Evolutionary conservation across 2,113 vertebrate genomes (phyloP), one percentile per base, ranked within the genome.

Genomic region (Connochaetes taurinus): DNA sequence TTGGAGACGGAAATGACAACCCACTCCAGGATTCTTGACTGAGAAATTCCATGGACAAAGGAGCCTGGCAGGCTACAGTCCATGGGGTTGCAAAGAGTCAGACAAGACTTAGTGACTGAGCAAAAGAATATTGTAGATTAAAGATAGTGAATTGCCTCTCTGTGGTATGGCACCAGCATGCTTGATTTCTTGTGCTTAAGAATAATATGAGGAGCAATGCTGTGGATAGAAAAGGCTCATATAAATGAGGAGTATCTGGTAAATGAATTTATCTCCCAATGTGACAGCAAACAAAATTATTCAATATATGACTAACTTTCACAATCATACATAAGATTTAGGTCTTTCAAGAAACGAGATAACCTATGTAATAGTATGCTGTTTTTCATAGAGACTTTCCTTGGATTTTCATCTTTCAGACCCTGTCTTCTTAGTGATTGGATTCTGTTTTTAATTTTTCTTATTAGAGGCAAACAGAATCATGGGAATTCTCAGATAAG

Each of bases 171-270:
- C n/a, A 85, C 97, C 96, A 96, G 60, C 96, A 91, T 57, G 53
- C 57, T 92, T 62, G 29, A 93, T 98, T 19, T 80, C 60, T 97
- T 97, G 85, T 97, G 98, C 97, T 98, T 97, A 96, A 95, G 67
- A 98, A 84, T 97, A 97, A 95, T 96, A 98, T 74, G 97, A 98
- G 97, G 55, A 98, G 64, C 58, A 98, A 98, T 89, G 57, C 90
- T 97, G 19, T 9, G 8, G 82, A 95, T 98, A 98, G 96, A 97
- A 98, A 98, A 71, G 98, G 52, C 31, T 98, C 95, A 97, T 88
- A 96, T 98, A 98, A 98, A 96, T 98, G 97, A 97, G 76, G 93
- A 94, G 96, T 92, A 98, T 98, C 97, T 98, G 98, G 89, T 96
- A 98, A 98, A 97, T 78, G 97, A 64, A 97, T 55, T 87, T 55